Evolutionary conservation across 2,113 vertebrate genomes (phyloP).

Genomic region (Calcarius ornatus): DNA sequence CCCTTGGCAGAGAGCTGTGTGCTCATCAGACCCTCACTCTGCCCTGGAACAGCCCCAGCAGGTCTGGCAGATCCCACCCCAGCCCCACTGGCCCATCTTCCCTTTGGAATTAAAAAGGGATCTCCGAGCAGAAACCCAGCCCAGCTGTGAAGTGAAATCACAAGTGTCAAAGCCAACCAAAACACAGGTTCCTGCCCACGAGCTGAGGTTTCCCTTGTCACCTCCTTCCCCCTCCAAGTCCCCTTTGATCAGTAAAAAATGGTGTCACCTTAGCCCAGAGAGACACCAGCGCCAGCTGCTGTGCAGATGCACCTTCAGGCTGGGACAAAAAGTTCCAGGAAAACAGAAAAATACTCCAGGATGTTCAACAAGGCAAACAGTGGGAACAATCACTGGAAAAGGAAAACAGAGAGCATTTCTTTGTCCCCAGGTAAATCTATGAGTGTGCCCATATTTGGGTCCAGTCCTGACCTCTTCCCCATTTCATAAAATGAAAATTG

Average conservation of each 20-base stretch:
- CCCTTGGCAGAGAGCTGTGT: background rate
- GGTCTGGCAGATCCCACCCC: background rate
- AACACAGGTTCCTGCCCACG: background rate
- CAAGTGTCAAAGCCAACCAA: background rate
- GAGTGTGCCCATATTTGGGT: background rate
- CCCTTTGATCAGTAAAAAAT: background rate
- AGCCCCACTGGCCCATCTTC: background rate
- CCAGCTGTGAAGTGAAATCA: background rate
- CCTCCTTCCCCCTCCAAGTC: background rate
- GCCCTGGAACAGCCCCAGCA: background rate
- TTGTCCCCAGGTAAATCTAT: background rate
- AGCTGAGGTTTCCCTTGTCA: background rate
- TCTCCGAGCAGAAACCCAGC: background rate
- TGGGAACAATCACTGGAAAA: background rate
- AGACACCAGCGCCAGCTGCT: background rate
- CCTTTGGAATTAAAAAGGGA: background rate
- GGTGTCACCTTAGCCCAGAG: background rate
- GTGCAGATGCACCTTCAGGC: fast-evolving
- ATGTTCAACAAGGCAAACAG: background rate
- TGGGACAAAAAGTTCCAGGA: background rate
- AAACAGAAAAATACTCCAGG: background rate
- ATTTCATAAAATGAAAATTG: background rate
- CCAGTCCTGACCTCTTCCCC: background rate
- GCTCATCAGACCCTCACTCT: background rate
- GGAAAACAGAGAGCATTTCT: background rate